Evolutionary conservation across 2,888 invertebrate species (phyloP).

Genomic region (Noctua comes): DNA sequence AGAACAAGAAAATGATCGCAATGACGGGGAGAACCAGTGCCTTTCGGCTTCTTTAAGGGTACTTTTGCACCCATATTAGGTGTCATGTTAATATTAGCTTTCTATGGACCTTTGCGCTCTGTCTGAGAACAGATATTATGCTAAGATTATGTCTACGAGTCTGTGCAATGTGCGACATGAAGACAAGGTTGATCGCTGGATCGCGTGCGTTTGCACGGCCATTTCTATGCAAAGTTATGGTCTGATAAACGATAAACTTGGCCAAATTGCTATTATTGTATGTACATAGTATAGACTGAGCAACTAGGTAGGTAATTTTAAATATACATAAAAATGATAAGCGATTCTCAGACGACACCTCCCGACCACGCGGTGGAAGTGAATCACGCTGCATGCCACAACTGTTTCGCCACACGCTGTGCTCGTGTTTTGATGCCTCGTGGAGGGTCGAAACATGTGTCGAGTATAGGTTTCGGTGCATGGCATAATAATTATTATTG

Average conservation of each 20-base stretch:
- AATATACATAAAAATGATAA: too few relatives aligned
- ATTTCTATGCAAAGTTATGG: conserved; percentile 26
- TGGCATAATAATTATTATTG: too few relatives aligned
- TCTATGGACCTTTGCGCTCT: background rate
- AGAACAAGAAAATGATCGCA: too few relatives aligned
- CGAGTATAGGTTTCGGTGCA: too few relatives aligned
- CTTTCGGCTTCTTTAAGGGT: too few relatives aligned
- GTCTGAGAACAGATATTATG: background rate
- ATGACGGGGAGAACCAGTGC: too few relatives aligned
- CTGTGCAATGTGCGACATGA: conserved; percentile 6
- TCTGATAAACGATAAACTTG: conserved; percentile 19
- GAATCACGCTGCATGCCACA: too few relatives aligned
- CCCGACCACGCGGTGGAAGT: too few relatives aligned
- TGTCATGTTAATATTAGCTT: background rate
- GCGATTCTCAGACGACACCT: background rate
- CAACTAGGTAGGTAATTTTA: background rate
- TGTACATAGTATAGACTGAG: background rate
- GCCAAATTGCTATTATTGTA: conserved; percentile 10
- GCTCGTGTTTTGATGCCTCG: too few relatives aligned
- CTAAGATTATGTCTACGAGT: conserved; percentile 24
- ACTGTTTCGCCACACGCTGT: too few relatives aligned
- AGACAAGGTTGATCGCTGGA: conserved; percentile 14
- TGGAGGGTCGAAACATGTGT: too few relatives aligned
- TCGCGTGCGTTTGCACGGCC: conserved; percentile 36
- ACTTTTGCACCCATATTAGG: too few relatives aligned